Evolutionary conservation across 53 echinoderm and acorn worm genomes (phyloP), one percentile per base, ranked within the genome.

Genomic region (Mesocentrotus franciscanus): DNA sequence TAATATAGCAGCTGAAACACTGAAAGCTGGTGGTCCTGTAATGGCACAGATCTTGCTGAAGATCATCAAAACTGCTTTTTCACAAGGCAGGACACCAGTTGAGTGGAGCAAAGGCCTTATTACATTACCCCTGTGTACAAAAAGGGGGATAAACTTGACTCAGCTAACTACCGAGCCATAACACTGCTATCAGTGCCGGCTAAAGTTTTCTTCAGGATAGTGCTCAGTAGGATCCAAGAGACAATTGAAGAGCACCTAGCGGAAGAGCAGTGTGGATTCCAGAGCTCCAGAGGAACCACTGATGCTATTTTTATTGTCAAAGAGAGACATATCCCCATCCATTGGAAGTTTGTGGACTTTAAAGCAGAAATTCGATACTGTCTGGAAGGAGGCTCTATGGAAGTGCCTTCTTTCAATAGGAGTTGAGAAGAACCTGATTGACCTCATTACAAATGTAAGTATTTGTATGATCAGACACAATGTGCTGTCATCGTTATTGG

Each of bases 61-160:
- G 14, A 71, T 39, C 32, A 72, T 93, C 55, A n/a, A n/a, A n/a
- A n/a, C 75, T 22, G 74, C 93, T 36, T 93, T 49, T 75, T 16
- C 75, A 8, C 35, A 93, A 90, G 36, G 71, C 22, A 93, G 27
- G 29, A 76, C 78, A 22, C 93, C 93, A 18, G 75, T n/a, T 7
- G 93, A 93, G 10, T 74, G 74, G 93, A 93, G 75, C 76, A 76
- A 26, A 74, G 55, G 94, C 1, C 78, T 76, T 17, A 95, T 90
- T 18, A 95, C 75, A 94, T 76, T 11, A 94, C 78, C 4, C 94
- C 83, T 18, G 95, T 71, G 27, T 64, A 32, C 87, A 84, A 94
- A 75, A 94, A 94, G 84, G 94, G 94, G 8, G 87, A 95, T 12
- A 95, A 84, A 61, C 29, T 85, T 16, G 66, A 85, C 87, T 91